A percentile compares a stretch with the other conserved stretches of the same genome.
phyloP scores from a whole-genome alignment of 2,797 vertebrate genomes.

The Sebastes oblongus region DNA sequence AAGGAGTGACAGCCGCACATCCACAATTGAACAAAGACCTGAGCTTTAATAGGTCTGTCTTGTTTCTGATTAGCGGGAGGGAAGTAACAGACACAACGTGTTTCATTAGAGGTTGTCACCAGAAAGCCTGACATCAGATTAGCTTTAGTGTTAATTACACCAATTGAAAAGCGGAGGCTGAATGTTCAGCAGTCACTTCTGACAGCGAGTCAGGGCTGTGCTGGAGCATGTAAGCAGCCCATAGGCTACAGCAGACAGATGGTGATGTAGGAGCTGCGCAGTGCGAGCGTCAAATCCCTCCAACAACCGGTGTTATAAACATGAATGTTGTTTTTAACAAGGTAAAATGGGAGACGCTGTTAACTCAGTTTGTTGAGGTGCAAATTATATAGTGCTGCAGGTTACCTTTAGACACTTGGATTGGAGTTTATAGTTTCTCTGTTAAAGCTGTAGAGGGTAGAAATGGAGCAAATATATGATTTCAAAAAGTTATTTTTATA shows the following conservation, averaged over 20 bases:
- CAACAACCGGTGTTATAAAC: slow-evolving; percentile 1
- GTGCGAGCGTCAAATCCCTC: not conserved
- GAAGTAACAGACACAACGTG: slow-evolving; percentile 47
- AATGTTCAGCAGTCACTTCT: slow-evolving; percentile 35
- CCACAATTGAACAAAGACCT: slow-evolving; percentile 49
- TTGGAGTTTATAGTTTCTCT: not conserved
- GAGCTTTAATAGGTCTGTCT: slow-evolving; percentile 58
- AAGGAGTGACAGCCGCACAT: slow-evolving; percentile 55
- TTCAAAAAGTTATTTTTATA: too few species aligned
- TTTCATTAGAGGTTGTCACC: slow-evolving; percentile 68
- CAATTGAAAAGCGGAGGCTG: slow-evolving; percentile 18
- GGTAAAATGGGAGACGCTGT: slow-evolving; percentile 3
- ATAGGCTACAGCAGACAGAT: slow-evolving; percentile 29
- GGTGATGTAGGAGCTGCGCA: slow-evolving; percentile 4
- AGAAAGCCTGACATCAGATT: slow-evolving; percentile 49
- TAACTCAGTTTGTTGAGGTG: slow-evolving; percentile 10
- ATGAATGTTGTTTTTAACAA: not conserved
- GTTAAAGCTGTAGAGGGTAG: not conserved
- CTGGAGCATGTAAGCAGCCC: slow-evolving; percentile 10
- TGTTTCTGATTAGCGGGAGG: slow-evolving; percentile 57
- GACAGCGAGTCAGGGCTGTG: slow-evolving; percentile 8
- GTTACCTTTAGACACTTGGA: not conserved
- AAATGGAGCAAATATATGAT: too few species aligned
- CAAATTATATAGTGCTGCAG: slow-evolving; percentile 19
- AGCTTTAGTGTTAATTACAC: slow-evolving; percentile 58